Percentiles rank a stretch among this genome's conserved stretches.
These are phyloP conservation scores for Charadrius vociferus DNA, from an alignment of 2,113 vertebrate genomes.

Conservation along the genomic window DNA sequence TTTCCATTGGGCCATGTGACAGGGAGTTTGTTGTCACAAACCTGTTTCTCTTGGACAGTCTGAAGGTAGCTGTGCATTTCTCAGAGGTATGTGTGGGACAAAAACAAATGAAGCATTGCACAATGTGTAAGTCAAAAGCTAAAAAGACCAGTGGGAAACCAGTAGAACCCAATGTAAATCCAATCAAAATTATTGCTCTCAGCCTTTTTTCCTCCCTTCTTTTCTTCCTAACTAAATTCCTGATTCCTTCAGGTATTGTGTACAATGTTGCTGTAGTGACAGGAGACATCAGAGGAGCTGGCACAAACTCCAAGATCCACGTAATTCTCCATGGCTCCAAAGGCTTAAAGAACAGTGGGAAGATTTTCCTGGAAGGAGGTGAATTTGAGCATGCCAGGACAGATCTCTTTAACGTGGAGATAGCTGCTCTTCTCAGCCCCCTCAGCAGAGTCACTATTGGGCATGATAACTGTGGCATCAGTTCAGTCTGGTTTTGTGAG, in stretches of 20 bases:
- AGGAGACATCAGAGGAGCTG: conserved; percentile 89
- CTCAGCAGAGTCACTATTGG: conserved; percentile 94
- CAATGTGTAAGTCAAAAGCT: not conserved
- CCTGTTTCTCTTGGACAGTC: not conserved
- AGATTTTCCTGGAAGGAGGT: conserved; percentile 92
- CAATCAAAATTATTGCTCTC: not conserved
- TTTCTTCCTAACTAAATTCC: not conserved
- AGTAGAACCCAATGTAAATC: not conserved
- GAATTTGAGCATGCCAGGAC: conserved; percentile 91
- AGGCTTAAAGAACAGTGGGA: conserved; percentile 93
- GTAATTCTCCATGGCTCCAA: conserved; percentile 90
- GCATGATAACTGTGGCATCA: conserved; percentile 88
- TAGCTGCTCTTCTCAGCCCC: conserved; percentile 91
- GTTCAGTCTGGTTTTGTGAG: conserved; percentile 95
- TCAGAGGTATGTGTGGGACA: not conserved
- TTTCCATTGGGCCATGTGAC: accelerated
- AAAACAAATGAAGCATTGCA: not conserved
- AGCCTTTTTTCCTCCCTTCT: not conserved
- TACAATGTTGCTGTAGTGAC: conserved; percentile 95
- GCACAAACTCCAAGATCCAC: conserved; percentile 97
- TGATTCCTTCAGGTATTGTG: conserved; percentile 81
- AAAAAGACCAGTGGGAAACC: not conserved
- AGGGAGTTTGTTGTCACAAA: not conserved
- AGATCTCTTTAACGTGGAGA: conserved; percentile 92
- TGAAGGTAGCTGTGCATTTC: not conserved